Base-by-base conservation (phyloP, 2,797 vertebrate genomes). In the Moxostoma hubbsi region DNA sequence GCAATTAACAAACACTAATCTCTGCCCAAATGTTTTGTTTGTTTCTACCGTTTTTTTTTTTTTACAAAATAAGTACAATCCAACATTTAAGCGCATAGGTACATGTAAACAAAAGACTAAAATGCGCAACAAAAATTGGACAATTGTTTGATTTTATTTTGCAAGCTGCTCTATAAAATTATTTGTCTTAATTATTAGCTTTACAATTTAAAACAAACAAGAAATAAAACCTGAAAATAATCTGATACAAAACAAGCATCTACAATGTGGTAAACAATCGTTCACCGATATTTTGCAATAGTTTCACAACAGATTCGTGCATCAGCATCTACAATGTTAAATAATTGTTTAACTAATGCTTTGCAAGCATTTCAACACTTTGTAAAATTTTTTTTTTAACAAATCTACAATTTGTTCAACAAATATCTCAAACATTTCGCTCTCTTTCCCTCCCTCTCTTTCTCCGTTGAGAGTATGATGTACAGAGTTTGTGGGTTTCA, bases 401-500 rank as follows among this genome's bases (percentile, higher is more conserved):
- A n/a, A n/a, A 24, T 24, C 24, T 18, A 24, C 24, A 24, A 24
- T 24, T 16, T 18, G 45, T 69, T 53, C 72, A 72, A 49, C 47
- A 49, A 72, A 49, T 77, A 75, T 73, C 67, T 15, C 24, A 64
- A 16, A 7, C 67, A n/a, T 7, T n/a, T n/a, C 6, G 7, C 80
- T 65, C 57, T 58, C 49, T 81, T 18, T 18, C 6, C 6, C 79
- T 65, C 57, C 57, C 49, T 80, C 67, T 79, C 54, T 73, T 36
- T 79, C 54, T 81, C 73, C 71, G 54, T 47, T 77, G 59, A 82
- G 80, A 72, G 72, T 54, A 73, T 13, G 73, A 18, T 3, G 45
- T 10, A 45, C 16, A 78, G 4, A 64, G 70, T 80, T 80, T 86
- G 83, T 74, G 67, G 81, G 69, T 78, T 73, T 79, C 84, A 71